phyloP scores from a whole-genome alignment of 2,113 vertebrate species.

The Polypterus bichir region DNA sequence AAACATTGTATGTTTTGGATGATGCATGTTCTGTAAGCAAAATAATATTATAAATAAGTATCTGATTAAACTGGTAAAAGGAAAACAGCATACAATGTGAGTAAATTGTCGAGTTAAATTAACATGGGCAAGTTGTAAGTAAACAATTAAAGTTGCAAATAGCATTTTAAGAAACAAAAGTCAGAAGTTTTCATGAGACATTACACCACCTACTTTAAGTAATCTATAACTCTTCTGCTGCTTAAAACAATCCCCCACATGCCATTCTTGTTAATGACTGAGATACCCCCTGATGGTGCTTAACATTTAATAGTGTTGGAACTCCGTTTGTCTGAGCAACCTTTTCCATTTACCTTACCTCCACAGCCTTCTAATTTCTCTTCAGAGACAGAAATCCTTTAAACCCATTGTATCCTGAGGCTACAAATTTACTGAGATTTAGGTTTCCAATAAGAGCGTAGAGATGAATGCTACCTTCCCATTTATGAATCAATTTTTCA shows the following conservation, averaged over 20 bases:
- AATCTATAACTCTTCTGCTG: constrained; percentile 56
- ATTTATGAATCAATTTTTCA: constrained; percentile 91
- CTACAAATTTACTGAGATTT: constrained; percentile 95
- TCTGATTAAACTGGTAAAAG: too few species aligned
- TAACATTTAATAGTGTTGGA: constrained; percentile 82
- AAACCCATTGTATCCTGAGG: constrained; percentile 88
- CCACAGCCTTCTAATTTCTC: constrained; percentile 92
- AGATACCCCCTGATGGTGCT: constrained; percentile 70
- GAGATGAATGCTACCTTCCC: constrained; percentile 87
- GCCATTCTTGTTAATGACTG: constrained; percentile 71
- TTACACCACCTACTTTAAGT: constrained; percentile 37
- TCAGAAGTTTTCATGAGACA: constrained; percentile 50
- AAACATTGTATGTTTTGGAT: too few species aligned
- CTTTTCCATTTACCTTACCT: constrained; percentile 89
- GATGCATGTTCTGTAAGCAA: too few species aligned
- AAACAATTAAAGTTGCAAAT: too few species aligned
- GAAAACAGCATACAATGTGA: too few species aligned
- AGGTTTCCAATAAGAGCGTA: constrained; percentile 84
- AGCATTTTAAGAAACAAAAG: constrained; percentile 27
- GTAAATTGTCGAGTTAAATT: too few species aligned
- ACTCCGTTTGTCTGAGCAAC: constrained; percentile 76
- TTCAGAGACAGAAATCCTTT: constrained; percentile 97
- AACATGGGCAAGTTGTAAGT: too few species aligned
- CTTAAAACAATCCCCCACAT: constrained; percentile 60
- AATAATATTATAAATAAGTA: too few species aligned